phyloP scores from a whole-genome alignment of 2,113 vertebrate genomes.

The Hippocampus zosterae region DNA sequence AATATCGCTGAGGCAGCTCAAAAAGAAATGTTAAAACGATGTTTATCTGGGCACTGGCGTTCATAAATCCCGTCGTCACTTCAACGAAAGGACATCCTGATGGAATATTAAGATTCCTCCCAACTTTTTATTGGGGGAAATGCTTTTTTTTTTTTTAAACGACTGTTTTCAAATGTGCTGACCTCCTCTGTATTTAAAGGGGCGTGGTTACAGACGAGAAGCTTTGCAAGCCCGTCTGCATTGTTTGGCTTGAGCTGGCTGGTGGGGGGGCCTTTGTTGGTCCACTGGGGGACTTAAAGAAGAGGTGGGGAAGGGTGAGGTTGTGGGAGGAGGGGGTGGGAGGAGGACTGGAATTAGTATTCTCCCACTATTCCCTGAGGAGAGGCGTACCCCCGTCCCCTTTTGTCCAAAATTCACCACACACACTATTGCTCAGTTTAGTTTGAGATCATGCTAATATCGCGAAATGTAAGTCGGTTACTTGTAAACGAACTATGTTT shows the following conservation, averaged over 20 bases:
- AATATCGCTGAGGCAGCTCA: not conserved
- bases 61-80: not conserved
- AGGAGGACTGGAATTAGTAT: constrained; percentile 76
- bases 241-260: constrained; percentile 67
- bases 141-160: not conserved
- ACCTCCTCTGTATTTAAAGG: constrained; percentile 38
- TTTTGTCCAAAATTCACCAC: constrained; percentile 54
- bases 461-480: too few relatives aligned
- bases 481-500: too few relatives aligned
- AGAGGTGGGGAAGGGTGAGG: constrained; percentile 48
- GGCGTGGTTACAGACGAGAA: constrained; percentile 52
- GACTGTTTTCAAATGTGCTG: not conserved
- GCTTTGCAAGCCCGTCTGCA: constrained; percentile 47
- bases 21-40: not conserved
- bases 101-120: not conserved
- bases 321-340: constrained; percentile 42
- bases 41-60: not conserved
- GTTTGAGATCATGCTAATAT: not conserved
- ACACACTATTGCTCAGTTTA: constrained; percentile 1
- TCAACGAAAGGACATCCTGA: not conserved
- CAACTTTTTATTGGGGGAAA: not conserved
- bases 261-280: constrained; percentile 69
- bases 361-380: constrained; percentile 66
- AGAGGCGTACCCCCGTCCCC: constrained; percentile 55
- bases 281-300: constrained; percentile 19